Base-by-base conservation (phyloP, 2,888 invertebrate species). In the Tenthredo distinguenda region DNA sequence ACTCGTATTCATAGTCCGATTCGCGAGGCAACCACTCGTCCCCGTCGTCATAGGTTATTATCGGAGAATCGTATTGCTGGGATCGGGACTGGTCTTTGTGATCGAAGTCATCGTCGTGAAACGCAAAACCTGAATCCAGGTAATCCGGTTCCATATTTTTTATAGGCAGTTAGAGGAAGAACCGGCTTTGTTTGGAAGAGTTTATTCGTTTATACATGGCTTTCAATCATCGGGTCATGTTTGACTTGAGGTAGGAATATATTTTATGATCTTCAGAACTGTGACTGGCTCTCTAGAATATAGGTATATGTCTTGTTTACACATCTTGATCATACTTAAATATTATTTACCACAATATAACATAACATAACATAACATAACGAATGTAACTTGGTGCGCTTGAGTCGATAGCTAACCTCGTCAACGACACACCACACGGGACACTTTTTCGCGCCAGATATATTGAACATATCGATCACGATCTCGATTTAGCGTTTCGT, bases 71-170 rank as follows among this genome's bases (percentile, higher is more conserved):
- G 21, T 68, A 47, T 72, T 37, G n/a, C n/a, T 47, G 84, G 85
- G 90, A 89, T 15, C 90, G 90, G 58, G 87, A 88, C 58, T 91
- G 89, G 58, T 89, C 90, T 37, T 87, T 86, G 82, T 91, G 91
- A 65, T 90, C 91, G 40, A 87, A 87, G 40, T 91, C 91, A 37
- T 91, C 91, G 47, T 90, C 90, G 86, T 91, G 91, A 85, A 89
- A 74, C 43, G 84, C 81, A 10, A 77, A 77, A 10, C 34, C 77
- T 31, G 55, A 55, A 55, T 77, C 77, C 10, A 34, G n/a, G 55
- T 77, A 77, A 55, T 55, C 77, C 4, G 4, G 50, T n/a, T 43
- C 43, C 72, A 43, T 74, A n/a, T 74, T 43, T 15, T 71, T 18
- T 9, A 12, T 26, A 26, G 10, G 10, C 26, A 26, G 62, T 26